Conservation (phyloP, 2,113 vertebrate species). For the Festucalex cinctus region DNA sequence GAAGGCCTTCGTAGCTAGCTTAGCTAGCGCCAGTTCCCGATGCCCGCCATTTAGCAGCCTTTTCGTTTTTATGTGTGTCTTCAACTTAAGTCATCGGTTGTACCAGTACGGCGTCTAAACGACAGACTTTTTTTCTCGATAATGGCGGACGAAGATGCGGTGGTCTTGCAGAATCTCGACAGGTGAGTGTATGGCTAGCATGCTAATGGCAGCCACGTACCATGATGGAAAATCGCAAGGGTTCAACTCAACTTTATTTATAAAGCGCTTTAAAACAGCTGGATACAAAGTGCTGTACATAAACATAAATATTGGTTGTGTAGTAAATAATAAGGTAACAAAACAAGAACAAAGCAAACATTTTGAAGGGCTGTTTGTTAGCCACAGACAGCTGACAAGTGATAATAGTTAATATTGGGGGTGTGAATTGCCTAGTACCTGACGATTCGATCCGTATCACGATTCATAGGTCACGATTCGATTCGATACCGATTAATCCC, state of each 20-base stretch:
- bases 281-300: too few relatives aligned
- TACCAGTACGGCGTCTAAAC: neutral
- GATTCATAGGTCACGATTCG: too few relatives aligned
- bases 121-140: neutral
- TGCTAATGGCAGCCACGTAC: slow-evolving; percentile 28
- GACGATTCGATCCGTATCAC: too few relatives aligned
- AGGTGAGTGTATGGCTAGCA: slow-evolving; percentile 69
- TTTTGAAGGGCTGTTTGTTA: too few relatives aligned
- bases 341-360: too few relatives aligned
- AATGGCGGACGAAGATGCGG: slow-evolving; percentile 69
- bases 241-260: too few relatives aligned
- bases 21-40: slow-evolving; percentile 20
- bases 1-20: slow-evolving; percentile 46
- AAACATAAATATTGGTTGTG: too few relatives aligned
- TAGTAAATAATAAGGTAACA: too few relatives aligned
- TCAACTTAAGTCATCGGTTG: neutral
- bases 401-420: neutral
- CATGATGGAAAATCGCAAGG: neutral
- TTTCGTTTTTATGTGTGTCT: slow-evolving; percentile 25
- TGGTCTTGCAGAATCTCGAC: slow-evolving; percentile 72
- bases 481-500: too few relatives aligned
- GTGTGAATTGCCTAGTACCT: too few relatives aligned
- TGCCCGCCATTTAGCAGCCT: neutral
- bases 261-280: too few relatives aligned
- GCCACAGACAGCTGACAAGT: too few relatives aligned